Conservation (phyloP, 2,113 vertebrate species). For the Copsychus sechellarum region DNA sequence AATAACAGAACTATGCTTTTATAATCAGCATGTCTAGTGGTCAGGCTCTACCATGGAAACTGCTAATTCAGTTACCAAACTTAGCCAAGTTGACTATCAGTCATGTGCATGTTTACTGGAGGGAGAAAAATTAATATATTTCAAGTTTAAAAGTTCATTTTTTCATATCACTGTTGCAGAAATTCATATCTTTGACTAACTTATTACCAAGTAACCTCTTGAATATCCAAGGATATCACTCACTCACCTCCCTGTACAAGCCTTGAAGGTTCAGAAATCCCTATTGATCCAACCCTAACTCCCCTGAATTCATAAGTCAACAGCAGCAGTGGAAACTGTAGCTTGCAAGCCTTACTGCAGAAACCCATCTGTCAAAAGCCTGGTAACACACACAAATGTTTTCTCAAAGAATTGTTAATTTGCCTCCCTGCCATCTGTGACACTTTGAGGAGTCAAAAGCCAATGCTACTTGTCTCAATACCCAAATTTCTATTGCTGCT, state of each 20-base stretch:
- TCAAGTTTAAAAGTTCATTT: background rate
- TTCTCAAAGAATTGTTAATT: slow-evolving; percentile 11
- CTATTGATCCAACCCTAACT: background rate
- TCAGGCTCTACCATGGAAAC: background rate
- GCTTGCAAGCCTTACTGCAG: background rate
- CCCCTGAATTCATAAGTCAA: slow-evolving; percentile 15
- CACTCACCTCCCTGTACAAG: background rate
- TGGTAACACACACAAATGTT: background rate
- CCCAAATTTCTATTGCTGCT: background rate
- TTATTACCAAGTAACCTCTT: background rate
- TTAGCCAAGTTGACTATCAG: background rate
- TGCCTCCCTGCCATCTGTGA: background rate
- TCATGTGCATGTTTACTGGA: background rate
- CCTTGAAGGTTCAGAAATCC: slow-evolving; percentile 5
- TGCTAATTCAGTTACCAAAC: background rate
- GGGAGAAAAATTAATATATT: background rate
- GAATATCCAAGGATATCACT: background rate
- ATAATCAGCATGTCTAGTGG: background rate
- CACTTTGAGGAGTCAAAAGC: background rate
- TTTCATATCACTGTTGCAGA: background rate
- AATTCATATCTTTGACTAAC: background rate
- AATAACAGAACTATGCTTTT: background rate
- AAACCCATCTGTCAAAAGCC: background rate
- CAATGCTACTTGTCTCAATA: fast-evolving
- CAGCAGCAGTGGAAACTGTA: background rate